Evolutionary conservation across 2,113 vertebrate genomes (phyloP).

Genomic region (Colaptes auratus): DNA sequence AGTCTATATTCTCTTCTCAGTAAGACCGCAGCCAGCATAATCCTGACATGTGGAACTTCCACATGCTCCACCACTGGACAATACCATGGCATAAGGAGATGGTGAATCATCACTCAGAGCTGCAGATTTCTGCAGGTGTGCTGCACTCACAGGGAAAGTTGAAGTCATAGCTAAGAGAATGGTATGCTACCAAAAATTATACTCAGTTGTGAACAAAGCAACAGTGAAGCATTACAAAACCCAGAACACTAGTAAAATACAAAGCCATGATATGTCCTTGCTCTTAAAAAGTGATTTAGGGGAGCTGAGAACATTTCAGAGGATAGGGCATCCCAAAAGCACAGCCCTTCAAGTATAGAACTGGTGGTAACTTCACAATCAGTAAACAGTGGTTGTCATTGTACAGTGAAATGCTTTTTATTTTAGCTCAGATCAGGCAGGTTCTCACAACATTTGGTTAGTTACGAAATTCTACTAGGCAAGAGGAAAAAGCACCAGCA

Average conservation of each 20-base stretch:
- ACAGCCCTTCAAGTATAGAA: background rate
- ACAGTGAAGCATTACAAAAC: background rate
- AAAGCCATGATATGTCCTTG: background rate
- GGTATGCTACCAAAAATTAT: accelerated
- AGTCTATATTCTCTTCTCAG: constrained; percentile 25
- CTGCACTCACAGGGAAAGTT: background rate
- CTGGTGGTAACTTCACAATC: background rate
- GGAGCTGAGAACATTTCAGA: background rate
- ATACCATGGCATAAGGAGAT: background rate
- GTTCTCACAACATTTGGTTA: background rate
- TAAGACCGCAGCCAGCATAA: background rate
- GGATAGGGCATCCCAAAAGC: background rate
- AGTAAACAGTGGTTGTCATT: background rate
- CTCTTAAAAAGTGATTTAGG: background rate
- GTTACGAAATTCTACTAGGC: background rate
- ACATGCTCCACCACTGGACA: background rate
- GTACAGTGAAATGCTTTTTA: background rate
- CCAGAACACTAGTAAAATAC: background rate
- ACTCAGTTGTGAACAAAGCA: background rate
- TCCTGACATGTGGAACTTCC: background rate
- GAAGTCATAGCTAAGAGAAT: background rate
- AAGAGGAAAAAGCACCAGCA: background rate
- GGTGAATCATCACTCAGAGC: background rate
- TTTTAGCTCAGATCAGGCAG: background rate
- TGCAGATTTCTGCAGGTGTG: constrained; percentile 39